Percentiles rank a stretch among this genome's conserved stretches.
Evolutionary conservation across 2,888 invertebrate species (phyloP).

Genomic region (Timema cristinae): DNA sequence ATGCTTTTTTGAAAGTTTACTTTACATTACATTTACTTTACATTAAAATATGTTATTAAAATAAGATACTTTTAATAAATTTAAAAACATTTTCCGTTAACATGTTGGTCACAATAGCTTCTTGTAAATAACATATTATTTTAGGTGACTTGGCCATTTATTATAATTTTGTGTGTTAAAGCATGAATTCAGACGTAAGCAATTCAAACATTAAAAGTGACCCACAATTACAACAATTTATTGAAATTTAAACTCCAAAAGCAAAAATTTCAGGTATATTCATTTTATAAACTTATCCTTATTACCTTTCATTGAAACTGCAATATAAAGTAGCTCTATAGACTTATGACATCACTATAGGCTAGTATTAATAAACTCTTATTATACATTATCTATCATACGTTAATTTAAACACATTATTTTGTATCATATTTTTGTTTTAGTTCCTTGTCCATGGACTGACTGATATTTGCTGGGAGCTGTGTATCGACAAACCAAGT

Average conservation of each 20-base stretch:
- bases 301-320: neutral
- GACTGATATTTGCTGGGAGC: slow-evolving; percentile 68
- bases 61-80: too few species aligned
- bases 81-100: too few species aligned
- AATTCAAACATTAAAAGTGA: slow-evolving; percentile 34
- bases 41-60: too few species aligned
- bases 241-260: slow-evolving; percentile 61
- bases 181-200: too few species aligned
- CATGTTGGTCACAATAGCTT: too few species aligned
- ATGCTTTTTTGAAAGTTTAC: too few species aligned
- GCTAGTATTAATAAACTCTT: neutral
- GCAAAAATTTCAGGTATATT: slow-evolving; percentile 61
- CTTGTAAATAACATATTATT: too few species aligned
- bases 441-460: slow-evolving; percentile 61
- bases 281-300: neutral
- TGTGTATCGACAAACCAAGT: slow-evolving; percentile 60
- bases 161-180: too few species aligned
- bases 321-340: neutral
- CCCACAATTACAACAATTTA: slow-evolving; percentile 56
- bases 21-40: too few species aligned
- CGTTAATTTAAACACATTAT: neutral
- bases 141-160: too few species aligned
- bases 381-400: neutral
- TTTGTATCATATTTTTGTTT: slow-evolving; percentile 29
- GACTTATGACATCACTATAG: neutral